These are phyloP conservation scores for Teleogryllus occipitalis DNA, from an alignment of 1,140 invertebrate species.

Conservation along the genomic window DNA sequence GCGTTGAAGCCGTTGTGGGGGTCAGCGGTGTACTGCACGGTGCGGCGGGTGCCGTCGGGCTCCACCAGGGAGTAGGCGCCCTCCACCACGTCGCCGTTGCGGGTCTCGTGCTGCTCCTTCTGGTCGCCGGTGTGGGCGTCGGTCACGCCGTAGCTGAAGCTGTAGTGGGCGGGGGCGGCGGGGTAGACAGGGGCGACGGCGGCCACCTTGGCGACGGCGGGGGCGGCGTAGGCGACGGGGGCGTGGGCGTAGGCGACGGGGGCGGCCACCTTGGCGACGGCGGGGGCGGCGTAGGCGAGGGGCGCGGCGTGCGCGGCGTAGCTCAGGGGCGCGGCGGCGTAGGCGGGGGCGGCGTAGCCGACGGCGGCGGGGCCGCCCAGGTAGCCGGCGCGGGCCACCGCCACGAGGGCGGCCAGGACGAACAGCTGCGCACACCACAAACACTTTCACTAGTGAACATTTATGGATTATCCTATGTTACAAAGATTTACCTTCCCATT, in stretches of 20 bases:
- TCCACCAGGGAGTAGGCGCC: constrained; percentile 31
- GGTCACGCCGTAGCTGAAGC: constrained; percentile 23
- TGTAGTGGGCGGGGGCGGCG: constrained; percentile 19
- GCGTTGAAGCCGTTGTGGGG: constrained; percentile 26
- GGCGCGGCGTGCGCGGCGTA: constrained; percentile 23
- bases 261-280: constrained; percentile 18
- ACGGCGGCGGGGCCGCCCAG: constrained; percentile 20
- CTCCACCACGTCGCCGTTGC: constrained; percentile 24
- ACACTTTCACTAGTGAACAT: not conserved
- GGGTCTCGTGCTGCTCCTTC: constrained; percentile 25
- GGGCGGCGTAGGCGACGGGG: constrained; percentile 14
- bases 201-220: constrained; percentile 20
- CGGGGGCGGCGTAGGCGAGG: constrained; percentile 20
- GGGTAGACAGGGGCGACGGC: constrained; percentile 23
- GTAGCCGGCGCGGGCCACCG: constrained; percentile 20
- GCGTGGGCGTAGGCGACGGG: constrained; percentile 11
- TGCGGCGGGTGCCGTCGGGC: constrained; percentile 29
- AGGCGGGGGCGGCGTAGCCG: constrained; percentile 11
- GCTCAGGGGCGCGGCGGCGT: not conserved
- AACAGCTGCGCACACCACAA: constrained; percentile 21
- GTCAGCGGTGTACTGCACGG: constrained; percentile 29
- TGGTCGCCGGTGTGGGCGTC: constrained; percentile 30
- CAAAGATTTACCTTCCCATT: too few relatives aligned
- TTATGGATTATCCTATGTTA: not conserved
- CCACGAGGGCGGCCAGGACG: constrained; percentile 23